phyloP scores from a whole-genome alignment of 2,113 vertebrate species.

The Oncorhynchus mykiss region DNA sequence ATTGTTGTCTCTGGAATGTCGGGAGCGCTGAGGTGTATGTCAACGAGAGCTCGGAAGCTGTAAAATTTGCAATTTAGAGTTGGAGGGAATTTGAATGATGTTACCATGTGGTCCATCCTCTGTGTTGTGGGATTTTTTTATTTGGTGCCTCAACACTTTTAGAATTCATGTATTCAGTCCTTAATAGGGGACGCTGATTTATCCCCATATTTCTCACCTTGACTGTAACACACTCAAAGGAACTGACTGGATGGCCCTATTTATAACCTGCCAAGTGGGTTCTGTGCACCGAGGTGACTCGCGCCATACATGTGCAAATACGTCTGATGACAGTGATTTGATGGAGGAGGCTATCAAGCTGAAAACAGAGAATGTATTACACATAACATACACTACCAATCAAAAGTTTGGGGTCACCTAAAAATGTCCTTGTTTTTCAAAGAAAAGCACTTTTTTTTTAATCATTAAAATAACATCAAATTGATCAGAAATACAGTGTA shows the following conservation, averaged over 20 bases:
- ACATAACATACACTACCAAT: too few species aligned
- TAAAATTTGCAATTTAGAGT: constrained; percentile 38
- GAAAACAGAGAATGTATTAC: too few species aligned
- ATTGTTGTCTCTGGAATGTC: constrained; percentile 57
- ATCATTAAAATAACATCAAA: too few species aligned
- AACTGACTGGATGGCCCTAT: constrained; percentile 42
- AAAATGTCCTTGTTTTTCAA: too few species aligned
- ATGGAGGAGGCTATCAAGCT: too few species aligned
- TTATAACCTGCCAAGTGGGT: constrained; percentile 36
- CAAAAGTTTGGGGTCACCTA: too few species aligned
- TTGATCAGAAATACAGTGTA: too few species aligned
- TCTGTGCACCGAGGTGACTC: background rate
- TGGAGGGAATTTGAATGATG: constrained; percentile 22
- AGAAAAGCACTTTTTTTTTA: too few species aligned
- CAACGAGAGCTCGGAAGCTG: constrained; percentile 1
- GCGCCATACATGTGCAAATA: constrained; percentile 45
- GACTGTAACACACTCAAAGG: constrained; percentile 31
- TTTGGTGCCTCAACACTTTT: background rate
- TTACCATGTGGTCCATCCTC: constrained; percentile 30
- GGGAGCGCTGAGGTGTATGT: constrained; percentile 32
- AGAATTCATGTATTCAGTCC: constrained; percentile 11
- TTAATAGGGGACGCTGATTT: constrained; percentile 20
- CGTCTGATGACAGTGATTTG: background rate
- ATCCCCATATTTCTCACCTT: constrained; percentile 33
- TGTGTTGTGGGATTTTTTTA: constrained; percentile 2